These are phyloP conservation scores for Gallinago paraguaiae DNA, from an alignment of 2,113 vertebrate species.

Conservation along the genomic window DNA sequence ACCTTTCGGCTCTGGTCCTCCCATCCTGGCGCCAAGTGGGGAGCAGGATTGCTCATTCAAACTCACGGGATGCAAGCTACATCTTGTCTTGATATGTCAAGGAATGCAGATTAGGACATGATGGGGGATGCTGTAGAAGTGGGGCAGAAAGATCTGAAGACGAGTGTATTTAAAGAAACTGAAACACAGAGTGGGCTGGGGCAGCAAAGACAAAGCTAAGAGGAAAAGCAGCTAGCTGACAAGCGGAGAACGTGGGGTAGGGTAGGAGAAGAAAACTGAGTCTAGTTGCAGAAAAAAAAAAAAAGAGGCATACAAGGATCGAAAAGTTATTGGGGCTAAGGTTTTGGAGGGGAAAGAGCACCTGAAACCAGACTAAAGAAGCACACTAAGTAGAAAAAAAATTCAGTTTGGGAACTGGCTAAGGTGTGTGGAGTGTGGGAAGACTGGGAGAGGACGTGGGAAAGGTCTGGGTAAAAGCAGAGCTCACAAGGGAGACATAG, in stretches of 20 bases:
- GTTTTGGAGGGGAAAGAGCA: background rate
- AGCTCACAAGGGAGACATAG: background rate
- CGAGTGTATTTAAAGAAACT: slow-evolving; percentile 38
- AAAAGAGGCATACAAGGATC: background rate
- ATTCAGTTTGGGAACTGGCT: background rate
- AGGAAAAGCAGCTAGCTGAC: background rate
- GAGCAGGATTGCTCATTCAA: background rate
- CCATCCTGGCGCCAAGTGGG: background rate
- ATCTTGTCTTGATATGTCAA: background rate
- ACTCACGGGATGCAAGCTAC: background rate
- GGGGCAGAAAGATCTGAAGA: background rate
- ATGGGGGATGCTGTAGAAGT: background rate
- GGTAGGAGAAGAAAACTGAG: background rate
- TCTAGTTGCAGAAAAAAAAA: background rate
- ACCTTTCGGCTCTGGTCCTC: background rate
- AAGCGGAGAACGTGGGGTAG: background rate
- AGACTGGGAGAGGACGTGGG: background rate
- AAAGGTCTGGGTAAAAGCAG: background rate
- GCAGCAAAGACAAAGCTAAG: background rate
- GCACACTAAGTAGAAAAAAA: background rate
- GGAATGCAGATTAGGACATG: slow-evolving; percentile 1
- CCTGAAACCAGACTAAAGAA: background rate
- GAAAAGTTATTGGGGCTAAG: background rate
- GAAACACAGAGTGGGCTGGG: background rate
- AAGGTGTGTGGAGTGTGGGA: background rate